Evolutionary conservation across 2,888 invertebrate genomes (phyloP).

Genomic region (Pyrrhosoma nymphula): DNA sequence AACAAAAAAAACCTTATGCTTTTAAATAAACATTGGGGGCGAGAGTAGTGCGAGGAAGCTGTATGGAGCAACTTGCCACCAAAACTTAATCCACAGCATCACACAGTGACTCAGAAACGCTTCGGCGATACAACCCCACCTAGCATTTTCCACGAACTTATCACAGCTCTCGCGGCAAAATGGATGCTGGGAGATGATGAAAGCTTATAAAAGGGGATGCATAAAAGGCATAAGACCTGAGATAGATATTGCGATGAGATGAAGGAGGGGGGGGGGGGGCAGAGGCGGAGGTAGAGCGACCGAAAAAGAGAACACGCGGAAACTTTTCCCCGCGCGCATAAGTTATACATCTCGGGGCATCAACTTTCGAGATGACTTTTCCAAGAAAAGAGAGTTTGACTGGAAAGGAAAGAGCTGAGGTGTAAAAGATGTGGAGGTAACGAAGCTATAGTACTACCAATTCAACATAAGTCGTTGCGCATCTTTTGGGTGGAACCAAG

Average conservation of each 20-base stretch:
- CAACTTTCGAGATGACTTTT: constrained; percentile 30
- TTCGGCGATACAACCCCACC: not conserved
- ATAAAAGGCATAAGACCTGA: not conserved
- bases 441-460: no score
- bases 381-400: not conserved
- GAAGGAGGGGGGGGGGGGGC: not conserved
- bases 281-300: no score
- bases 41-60: not conserved
- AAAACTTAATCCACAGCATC: not conserved
- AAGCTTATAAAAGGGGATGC: not conserved
- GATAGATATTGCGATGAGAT: not conserved
- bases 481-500: no score
- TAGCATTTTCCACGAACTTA: not conserved
- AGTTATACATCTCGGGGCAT: not conserved
- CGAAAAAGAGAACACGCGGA: not conserved
- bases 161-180: not conserved
- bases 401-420: not conserved
- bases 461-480: no score
- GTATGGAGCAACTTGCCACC: not conserved
- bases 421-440: not conserved
- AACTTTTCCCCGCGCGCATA: not conserved
- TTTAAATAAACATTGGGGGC: not conserved
- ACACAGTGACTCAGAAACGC: not conserved
- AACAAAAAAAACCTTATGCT: not conserved
- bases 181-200: not conserved